A percentile compares a stretch with the other conserved stretches of the same genome.
phyloP scores from a whole-genome alignment of 1,140 invertebrate genomes.

The Subanguina moxae region DNA sequence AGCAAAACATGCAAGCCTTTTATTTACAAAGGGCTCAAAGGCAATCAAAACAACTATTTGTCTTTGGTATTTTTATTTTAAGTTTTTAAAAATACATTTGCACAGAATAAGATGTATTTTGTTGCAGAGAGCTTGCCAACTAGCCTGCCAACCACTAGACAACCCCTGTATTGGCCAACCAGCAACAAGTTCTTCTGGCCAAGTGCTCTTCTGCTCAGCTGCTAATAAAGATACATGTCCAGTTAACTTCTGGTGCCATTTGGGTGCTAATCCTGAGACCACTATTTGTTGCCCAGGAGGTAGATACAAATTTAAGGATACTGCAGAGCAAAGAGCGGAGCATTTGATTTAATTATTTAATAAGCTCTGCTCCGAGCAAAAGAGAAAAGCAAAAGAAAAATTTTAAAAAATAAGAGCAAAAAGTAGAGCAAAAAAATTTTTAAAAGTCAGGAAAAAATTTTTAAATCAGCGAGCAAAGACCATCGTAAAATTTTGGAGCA shows the following conservation, averaged over 20 bases:
- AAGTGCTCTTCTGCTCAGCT: slow-evolving; percentile 53
- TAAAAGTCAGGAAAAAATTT: too few species aligned
- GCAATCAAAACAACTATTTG: slow-evolving; percentile 62
- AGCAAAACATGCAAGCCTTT: slow-evolving; percentile 60
- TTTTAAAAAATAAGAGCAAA: too few species aligned
- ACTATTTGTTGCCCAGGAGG: slow-evolving; percentile 58
- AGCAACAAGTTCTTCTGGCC: slow-evolving; percentile 51
- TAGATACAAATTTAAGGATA: slow-evolving; percentile 28
- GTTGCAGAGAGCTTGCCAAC: slow-evolving; percentile 51
- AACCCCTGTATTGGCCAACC: slow-evolving; percentile 59
- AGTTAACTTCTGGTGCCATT: slow-evolving; percentile 59
- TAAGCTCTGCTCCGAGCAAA: too few species aligned
- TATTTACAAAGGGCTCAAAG: slow-evolving; percentile 61
- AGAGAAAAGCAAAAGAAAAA: too few species aligned
- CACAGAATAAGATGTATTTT: too few species aligned
- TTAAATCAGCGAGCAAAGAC: too few species aligned
- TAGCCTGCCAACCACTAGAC: slow-evolving; percentile 56
- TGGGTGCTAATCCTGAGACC: slow-evolving; percentile 57
- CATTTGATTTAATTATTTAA: too few species aligned
- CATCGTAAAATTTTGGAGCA: too few species aligned
- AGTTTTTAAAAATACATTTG: slow-evolving; percentile 19
- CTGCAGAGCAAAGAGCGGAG: too few species aligned
- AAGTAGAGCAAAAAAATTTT: too few species aligned
- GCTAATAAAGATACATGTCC: slow-evolving; percentile 54
- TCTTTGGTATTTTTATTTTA: slow-evolving; percentile 33